A percentile compares a stretch with the other conserved stretches of the same genome.
phyloP scores from a whole-genome alignment of 1,140 invertebrate genomes.

The Diprion similis region DNA sequence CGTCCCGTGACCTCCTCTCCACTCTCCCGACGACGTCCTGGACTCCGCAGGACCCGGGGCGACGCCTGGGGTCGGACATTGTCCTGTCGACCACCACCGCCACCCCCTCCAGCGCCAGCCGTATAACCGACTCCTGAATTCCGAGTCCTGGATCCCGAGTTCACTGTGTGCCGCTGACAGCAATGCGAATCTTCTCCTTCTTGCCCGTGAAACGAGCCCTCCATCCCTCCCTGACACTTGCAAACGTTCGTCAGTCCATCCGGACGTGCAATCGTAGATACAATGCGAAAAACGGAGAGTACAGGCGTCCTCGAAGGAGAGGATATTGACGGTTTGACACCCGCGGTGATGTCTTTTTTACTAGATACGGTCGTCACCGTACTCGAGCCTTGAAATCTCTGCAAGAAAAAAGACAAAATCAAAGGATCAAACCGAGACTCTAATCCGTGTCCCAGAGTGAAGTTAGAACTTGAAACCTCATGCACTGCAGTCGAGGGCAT shows the following conservation, averaged over 20 bases:
- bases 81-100: conserved; percentile 32
- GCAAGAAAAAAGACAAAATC: too few relatives aligned
- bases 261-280: neutral
- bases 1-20: neutral
- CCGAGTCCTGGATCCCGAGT: conserved; percentile 35
- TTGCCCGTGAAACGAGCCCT: conserved; percentile 37
- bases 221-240: neutral
- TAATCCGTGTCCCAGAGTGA: too few relatives aligned
- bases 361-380: too few relatives aligned
- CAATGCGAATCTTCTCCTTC: conserved; percentile 46
- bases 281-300: neutral
- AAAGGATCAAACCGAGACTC: too few relatives aligned
- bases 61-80: conserved; percentile 48
- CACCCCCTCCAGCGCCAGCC: conserved; percentile 31
- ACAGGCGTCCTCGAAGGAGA: neutral
- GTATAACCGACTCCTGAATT: conserved; percentile 11
- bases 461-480: too few relatives aligned
- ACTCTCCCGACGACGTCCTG: neutral
- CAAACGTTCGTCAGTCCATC: neutral
- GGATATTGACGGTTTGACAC: too few relatives aligned
- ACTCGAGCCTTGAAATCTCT: too few relatives aligned
- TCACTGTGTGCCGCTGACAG: conserved; percentile 48
- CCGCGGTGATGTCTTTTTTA: too few relatives aligned
- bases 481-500: neutral
- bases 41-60: conserved; percentile 29